These are phyloP conservation scores for Philotrypesis tridentata DNA, from an alignment of 1,140 invertebrate genomes.

Conservation along the genomic window DNA sequence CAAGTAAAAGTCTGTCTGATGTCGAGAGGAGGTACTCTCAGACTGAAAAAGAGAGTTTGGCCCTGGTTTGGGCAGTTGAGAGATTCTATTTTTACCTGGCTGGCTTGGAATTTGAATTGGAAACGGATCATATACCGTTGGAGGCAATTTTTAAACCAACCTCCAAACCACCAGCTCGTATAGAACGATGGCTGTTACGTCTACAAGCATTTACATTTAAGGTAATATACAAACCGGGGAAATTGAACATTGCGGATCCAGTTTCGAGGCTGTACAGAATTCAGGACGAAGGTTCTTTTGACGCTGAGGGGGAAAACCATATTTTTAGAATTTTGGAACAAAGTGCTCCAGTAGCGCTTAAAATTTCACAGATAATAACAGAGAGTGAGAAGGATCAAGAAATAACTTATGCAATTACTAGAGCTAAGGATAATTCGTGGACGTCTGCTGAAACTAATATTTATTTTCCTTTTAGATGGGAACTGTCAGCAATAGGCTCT, in stretches of 20 bases:
- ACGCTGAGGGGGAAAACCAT: too few relatives aligned
- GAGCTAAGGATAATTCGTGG: too few relatives aligned
- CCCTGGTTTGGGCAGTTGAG: constrained; percentile 58
- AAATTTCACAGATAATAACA: too few relatives aligned
- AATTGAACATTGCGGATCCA: constrained; percentile 65
- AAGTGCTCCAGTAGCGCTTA: too few relatives aligned
- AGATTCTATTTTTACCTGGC: constrained; percentile 61
- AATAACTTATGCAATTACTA: too few relatives aligned
- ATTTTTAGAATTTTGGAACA: too few relatives aligned
- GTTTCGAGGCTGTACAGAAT: too few relatives aligned
- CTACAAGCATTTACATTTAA: constrained; percentile 61
- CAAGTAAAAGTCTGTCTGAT: constrained; percentile 63
- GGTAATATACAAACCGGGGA: constrained; percentile 62
- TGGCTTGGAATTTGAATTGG: constrained; percentile 64
- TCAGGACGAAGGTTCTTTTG: too few relatives aligned
- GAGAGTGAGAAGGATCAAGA: too few relatives aligned
- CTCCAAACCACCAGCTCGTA: constrained; percentile 60
- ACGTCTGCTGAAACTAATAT: too few relatives aligned
- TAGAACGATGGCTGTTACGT: constrained; percentile 64
- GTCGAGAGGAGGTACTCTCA: constrained; percentile 67
- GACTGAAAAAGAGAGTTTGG: constrained; percentile 65
- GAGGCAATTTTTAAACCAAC: constrained; percentile 53
- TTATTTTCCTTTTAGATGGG: too few relatives aligned
- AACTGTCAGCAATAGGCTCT: too few relatives aligned
- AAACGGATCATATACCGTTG: constrained; percentile 65